phyloP scores from a whole-genome alignment of 2,888 invertebrate species.

The Amblyjoppa fuscipennis region DNA sequence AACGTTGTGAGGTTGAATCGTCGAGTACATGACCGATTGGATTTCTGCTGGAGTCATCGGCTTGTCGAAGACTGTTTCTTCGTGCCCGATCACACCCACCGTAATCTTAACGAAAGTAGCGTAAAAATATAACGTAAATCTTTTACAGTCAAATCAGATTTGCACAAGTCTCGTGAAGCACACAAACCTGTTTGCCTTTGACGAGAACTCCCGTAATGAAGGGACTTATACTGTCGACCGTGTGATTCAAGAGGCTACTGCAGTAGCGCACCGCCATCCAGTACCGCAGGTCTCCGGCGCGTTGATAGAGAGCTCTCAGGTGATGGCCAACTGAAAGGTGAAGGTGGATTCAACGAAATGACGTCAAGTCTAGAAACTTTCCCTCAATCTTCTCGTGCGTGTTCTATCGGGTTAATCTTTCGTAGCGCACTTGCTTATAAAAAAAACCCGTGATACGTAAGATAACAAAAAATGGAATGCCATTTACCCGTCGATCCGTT shows the following conservation, averaged over 20 bases:
- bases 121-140: neutral
- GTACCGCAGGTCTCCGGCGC: slow-evolving; percentile 94
- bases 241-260: slow-evolving; percentile 96
- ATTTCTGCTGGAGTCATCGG: slow-evolving; percentile 99
- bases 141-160: slow-evolving; percentile 1
- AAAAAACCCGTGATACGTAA: neutral
- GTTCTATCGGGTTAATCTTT: neutral
- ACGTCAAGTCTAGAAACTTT: neutral
- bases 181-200: slow-evolving; percentile 96
- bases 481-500: slow-evolving; percentile 85
- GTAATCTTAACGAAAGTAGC: slow-evolving; percentile 88
- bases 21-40: slow-evolving; percentile 95
- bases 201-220: slow-evolving; percentile 99
- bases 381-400: neutral
- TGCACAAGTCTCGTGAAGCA: slow-evolving; percentile 2
- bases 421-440: neutral
- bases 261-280: slow-evolving; percentile 98
- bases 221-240: slow-evolving; percentile 99
- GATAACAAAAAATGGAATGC: slow-evolving; percentile 24
- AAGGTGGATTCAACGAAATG: slow-evolving; percentile 76
- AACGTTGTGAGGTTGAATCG: slow-evolving; percentile 95
- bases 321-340: slow-evolving; percentile 88
- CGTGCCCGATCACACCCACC: slow-evolving; percentile 96
- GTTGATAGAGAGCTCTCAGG: slow-evolving; percentile 91
- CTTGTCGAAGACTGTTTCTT: slow-evolving; percentile 98